Evolutionary conservation across 2,888 invertebrate species (phyloP).

Genomic region (Oegoconia quadripuncta): DNA sequence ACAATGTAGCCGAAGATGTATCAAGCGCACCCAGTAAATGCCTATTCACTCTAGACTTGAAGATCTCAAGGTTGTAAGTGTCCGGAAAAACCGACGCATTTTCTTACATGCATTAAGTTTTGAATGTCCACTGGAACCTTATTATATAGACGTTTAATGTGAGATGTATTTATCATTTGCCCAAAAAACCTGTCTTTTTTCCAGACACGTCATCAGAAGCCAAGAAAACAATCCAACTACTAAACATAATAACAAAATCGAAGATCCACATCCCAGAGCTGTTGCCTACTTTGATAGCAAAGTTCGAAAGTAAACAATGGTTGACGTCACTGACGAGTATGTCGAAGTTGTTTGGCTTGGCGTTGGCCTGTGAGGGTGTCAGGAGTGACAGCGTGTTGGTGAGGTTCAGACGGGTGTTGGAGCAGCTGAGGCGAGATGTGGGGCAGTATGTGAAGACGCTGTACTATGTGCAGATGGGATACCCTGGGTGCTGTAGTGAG

Average conservation of each 20-base stretch:
- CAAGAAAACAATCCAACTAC: slow-evolving; percentile 21
- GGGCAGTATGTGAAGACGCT: slow-evolving; percentile 41
- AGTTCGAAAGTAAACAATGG: slow-evolving; percentile 15
- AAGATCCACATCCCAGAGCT: slow-evolving; percentile 33
- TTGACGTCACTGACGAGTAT: slow-evolving; percentile 24
- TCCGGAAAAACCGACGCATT: no score
- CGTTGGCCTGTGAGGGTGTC: no score
- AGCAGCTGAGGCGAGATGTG: slow-evolving; percentile 24
- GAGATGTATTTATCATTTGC: no score
- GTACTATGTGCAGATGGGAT: slow-evolving; percentile 34
- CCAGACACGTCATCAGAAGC: slow-evolving; percentile 21
- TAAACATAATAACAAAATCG: slow-evolving; percentile 28
- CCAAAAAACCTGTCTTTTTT: background rate
- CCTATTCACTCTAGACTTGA: no score
- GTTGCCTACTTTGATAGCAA: slow-evolving; percentile 23
- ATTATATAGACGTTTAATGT: no score
- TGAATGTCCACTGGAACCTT: no score
- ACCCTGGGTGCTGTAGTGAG: slow-evolving; percentile 34
- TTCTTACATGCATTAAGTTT: no score
- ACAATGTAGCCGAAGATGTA: no score
- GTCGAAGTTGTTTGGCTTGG: slow-evolving; percentile 37
- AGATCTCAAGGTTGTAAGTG: no score
- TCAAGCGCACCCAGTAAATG: no score
- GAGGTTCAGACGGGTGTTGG: slow-evolving; percentile 31
- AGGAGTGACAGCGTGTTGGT: no score